Conservation (phyloP, 2,797 vertebrate species). For the Myioborus melanocephalus region DNA sequence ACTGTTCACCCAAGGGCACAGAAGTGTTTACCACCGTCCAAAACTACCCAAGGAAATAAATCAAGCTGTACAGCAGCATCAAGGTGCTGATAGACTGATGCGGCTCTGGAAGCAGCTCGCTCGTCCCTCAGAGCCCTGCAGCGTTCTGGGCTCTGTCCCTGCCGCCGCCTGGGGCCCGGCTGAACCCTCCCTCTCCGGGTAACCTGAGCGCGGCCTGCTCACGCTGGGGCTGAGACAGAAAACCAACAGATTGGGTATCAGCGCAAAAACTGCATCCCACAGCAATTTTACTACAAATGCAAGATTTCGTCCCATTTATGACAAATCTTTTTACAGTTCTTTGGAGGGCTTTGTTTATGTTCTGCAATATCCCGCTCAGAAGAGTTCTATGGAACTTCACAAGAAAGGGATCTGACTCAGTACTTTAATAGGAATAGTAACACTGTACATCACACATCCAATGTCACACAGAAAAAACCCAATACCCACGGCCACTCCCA, state of each 20-base stretch:
- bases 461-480: neutral
- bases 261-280: neutral
- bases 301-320: neutral
- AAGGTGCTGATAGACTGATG: neutral
- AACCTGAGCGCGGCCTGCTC: conserved; percentile 40
- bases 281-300: neutral
- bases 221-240: neutral
- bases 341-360: neutral
- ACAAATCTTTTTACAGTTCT: neutral
- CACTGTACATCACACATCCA: neutral
- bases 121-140: neutral
- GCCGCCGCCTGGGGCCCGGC: neutral
- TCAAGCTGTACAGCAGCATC: neutral
- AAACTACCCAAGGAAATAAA: neutral
- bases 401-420: neutral
- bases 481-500: neutral
- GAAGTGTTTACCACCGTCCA: neutral
- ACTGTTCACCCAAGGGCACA: neutral
- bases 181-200: neutral
- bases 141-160: neutral
- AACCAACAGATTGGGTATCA: neutral
- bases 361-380: neutral
- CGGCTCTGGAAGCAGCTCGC: neutral
- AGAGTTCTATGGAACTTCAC: neutral
- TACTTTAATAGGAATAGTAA: neutral